Evolutionary conservation across 2,797 vertebrate species (phyloP).

Genomic region (Mormyrops boulengeri): DNA sequence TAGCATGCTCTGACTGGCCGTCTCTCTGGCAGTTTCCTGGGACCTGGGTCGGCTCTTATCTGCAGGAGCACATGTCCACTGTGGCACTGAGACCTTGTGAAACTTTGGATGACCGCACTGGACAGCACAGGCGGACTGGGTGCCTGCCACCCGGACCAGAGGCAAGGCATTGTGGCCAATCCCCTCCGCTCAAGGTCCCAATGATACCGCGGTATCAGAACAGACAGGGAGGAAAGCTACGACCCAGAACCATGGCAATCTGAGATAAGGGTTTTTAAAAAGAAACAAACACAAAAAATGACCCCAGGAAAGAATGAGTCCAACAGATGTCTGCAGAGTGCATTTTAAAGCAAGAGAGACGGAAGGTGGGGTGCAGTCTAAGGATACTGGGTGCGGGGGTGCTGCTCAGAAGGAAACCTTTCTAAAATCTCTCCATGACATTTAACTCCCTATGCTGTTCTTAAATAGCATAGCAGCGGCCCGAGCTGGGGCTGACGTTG

Average conservation of each 20-base stretch:
- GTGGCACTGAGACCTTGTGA: background rate
- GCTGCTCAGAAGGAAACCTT: background rate
- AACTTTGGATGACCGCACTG: background rate
- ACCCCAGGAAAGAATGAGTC: background rate
- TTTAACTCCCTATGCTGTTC: background rate
- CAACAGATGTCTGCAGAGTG: background rate
- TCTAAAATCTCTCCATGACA: background rate
- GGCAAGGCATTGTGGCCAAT: background rate
- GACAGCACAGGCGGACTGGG: background rate
- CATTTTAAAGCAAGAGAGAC: background rate
- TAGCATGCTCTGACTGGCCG: background rate
- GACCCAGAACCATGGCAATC: background rate
- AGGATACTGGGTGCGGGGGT: background rate
- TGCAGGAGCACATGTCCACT: background rate
- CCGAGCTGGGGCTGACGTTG: background rate
- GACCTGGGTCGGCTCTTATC: conserved; percentile 6
- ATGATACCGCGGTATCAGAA: background rate
- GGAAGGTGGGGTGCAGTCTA: background rate
- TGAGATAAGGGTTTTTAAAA: background rate
- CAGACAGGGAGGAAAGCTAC: background rate
- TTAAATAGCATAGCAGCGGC: background rate
- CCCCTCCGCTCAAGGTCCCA: background rate
- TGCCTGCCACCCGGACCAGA: background rate
- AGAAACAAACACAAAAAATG: background rate
- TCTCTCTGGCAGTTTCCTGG: background rate